phyloP scores from a whole-genome alignment of 2,113 vertebrate species.

The Hiodon tergisus region DNA sequence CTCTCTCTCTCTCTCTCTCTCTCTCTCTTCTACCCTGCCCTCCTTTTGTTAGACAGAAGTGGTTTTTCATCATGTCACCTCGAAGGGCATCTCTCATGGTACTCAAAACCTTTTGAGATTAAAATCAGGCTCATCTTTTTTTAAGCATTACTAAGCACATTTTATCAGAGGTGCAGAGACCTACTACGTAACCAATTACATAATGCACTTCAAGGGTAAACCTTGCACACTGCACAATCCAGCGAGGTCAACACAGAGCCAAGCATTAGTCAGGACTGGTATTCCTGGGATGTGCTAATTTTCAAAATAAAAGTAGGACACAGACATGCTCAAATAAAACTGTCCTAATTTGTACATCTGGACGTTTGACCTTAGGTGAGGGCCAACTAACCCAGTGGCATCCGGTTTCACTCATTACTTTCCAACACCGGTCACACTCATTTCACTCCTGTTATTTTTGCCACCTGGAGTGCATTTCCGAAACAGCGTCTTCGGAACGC shows the following conservation, averaged over 20 bases:
- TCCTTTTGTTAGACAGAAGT: too few species aligned
- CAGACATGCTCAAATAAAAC: constrained; percentile 35
- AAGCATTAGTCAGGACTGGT: constrained; percentile 12
- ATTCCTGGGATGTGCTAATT: constrained; percentile 18
- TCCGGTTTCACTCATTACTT: neutral
- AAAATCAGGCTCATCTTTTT: constrained; percentile 10
- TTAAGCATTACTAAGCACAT: constrained; percentile 34
- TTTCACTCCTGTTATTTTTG: neutral
- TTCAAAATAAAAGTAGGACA: constrained; percentile 33
- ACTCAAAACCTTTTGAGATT: constrained; percentile 10
- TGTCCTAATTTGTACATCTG: constrained; percentile 27
- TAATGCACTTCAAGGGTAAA: constrained; percentile 33
- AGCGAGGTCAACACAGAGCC: neutral
- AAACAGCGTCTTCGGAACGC: too few species aligned
- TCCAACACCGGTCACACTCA: constrained; percentile 4
- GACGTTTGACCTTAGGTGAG: constrained; percentile 19
- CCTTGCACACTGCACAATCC: constrained; percentile 9
- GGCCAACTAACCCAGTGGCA: constrained; percentile 5
- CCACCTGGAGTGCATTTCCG: neutral
- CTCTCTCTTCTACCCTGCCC: too few species aligned
- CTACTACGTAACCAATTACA: constrained; percentile 32
- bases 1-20: too few species aligned
- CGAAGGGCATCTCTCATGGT: neutral
- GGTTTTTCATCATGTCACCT: constrained; percentile 2
- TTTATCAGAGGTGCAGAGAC: constrained; percentile 11